phyloP scores from a whole-genome alignment of 2,797 vertebrate genomes.

The Potorous gilbertii region DNA sequence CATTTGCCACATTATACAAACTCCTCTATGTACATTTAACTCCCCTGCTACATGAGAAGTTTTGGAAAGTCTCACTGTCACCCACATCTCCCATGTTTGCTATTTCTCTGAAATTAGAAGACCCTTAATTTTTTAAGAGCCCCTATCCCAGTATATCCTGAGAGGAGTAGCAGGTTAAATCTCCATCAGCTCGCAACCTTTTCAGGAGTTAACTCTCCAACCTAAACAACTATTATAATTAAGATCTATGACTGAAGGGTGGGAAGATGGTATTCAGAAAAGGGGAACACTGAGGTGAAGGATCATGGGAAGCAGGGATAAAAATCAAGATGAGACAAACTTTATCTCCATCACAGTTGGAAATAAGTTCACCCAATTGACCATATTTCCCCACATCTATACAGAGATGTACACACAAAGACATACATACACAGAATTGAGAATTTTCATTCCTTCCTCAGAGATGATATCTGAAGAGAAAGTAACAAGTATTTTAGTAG shows the following conservation, averaged over 20 bases:
- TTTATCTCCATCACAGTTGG: background rate
- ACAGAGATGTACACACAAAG: background rate
- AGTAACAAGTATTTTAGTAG: background rate
- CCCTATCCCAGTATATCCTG: background rate
- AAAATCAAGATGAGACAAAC: background rate
- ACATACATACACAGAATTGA: background rate
- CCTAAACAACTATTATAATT: background rate
- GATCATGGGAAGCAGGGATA: background rate
- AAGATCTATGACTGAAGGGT: background rate
- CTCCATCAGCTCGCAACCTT: background rate
- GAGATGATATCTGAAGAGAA: background rate
- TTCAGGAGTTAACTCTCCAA: background rate
- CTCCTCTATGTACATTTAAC: background rate
- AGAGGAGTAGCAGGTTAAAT: background rate
- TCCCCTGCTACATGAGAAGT: background rate
- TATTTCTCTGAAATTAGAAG: background rate
- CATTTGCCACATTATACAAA: background rate
- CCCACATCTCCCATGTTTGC: background rate
- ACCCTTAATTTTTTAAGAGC: background rate
- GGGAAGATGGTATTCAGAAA: background rate
- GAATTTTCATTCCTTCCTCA: background rate
- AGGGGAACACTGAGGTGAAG: background rate
- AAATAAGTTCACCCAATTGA: background rate
- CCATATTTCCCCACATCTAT: background rate
- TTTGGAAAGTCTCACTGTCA: background rate